Conservation (phyloP, 2,888 invertebrate species). For the Hipparchia sbordonii region DNA sequence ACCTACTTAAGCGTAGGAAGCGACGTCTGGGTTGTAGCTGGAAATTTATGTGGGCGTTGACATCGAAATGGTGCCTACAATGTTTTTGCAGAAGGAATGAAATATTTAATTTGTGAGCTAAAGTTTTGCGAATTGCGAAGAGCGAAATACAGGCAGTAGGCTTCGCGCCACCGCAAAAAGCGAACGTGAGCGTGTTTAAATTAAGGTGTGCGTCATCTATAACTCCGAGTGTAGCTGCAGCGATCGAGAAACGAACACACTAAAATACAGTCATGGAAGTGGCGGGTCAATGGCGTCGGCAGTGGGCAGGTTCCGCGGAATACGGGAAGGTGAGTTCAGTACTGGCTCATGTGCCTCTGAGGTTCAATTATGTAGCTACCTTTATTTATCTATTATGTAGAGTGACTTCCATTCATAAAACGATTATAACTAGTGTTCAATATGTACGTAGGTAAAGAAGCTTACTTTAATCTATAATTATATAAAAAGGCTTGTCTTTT, state of each 20-base stretch:
- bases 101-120: conserved; percentile 53
- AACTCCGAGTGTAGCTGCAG: conserved; percentile 75
- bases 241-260: conserved; percentile 57
- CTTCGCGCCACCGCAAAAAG: conserved; percentile 62
- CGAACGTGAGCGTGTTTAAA: conserved; percentile 60
- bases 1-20: conserved; percentile 61
- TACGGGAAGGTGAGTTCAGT: conserved; percentile 72
- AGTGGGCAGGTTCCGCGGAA: conserved; percentile 79
- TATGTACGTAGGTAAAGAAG: background rate
- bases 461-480: too few species aligned
- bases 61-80: conserved; percentile 66
- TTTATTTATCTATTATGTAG: background rate
- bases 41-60: conserved; percentile 70
- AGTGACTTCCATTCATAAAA: background rate
- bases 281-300: conserved; percentile 77
- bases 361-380: background rate
- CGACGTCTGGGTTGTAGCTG: conserved; percentile 60
- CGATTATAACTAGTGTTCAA: background rate
- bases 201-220: conserved; percentile 54
- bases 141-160: conserved; percentile 58
- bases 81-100: conserved; percentile 75
- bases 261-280: conserved; percentile 69
- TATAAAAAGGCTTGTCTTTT: too few species aligned
- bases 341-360: background rate
- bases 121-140: conserved; percentile 46